Percentiles rank a stretch among this genome's conserved stretches.
These are phyloP conservation scores for Apis mellifera DNA, from an alignment of 1,140 invertebrate genomes.

Conservation along the genomic window DNA sequence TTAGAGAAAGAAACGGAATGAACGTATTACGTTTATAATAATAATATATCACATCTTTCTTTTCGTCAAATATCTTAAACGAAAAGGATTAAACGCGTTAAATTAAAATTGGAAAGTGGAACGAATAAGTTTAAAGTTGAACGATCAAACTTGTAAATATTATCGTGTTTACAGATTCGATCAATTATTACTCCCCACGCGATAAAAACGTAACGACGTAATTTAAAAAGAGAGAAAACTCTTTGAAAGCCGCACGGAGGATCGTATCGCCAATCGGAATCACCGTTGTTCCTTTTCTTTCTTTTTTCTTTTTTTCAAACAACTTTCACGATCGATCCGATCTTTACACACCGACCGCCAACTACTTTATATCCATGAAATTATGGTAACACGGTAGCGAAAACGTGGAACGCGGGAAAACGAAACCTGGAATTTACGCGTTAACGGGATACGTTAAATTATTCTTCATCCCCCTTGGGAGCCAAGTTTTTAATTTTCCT, in stretches of 20 bases:
- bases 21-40: not conserved
- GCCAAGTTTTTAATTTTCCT: not conserved
- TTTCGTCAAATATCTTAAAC: not conserved
- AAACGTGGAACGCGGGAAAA: not conserved
- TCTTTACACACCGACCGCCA: not conserved
- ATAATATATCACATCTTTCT: not conserved
- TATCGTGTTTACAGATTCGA: not conserved
- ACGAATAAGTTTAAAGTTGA: not conserved
- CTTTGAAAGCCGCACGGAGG: too few species aligned
- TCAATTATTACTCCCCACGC: not conserved
- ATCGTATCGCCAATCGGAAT: too few species aligned
- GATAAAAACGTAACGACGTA: not conserved
- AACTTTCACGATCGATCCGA: not conserved
- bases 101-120: not conserved
- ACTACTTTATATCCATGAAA: not conserved
- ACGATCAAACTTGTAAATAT: not conserved
- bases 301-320: too few species aligned
- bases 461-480: not conserved
- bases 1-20: not conserved
- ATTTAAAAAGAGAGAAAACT: too few species aligned
- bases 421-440: constrained; percentile 16
- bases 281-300: too few species aligned
- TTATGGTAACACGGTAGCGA: too few species aligned
- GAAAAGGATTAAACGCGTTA: not conserved
- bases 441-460: not conserved